Conservation (phyloP, 2,797 vertebrate genomes). For the Holocentrus rufus region DNA sequence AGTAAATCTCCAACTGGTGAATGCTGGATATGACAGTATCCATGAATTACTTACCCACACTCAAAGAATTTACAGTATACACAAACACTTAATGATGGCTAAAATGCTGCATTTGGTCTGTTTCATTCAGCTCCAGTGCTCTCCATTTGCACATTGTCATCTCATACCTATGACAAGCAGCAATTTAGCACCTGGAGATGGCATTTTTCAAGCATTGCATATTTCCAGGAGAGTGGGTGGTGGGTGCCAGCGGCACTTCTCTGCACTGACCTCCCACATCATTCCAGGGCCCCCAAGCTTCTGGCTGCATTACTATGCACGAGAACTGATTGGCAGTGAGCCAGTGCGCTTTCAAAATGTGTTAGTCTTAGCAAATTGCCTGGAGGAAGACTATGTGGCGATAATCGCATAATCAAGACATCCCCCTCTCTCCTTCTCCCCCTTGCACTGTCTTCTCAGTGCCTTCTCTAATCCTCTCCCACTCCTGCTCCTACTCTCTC, state of each 20-base stretch:
- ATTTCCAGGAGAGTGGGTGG: constrained; percentile 53
- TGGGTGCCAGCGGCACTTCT: constrained; percentile 53
- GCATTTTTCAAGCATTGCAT: constrained; percentile 45
- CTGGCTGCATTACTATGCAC: constrained; percentile 65
- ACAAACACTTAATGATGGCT: not conserved
- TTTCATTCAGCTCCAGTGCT: constrained; percentile 15
- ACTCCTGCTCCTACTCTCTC: constrained; percentile 4
- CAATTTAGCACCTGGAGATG: constrained; percentile 52
- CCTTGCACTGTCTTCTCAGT: constrained; percentile 10
- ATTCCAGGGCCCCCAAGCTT: constrained; percentile 54
- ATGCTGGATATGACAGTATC: constrained; percentile 33
- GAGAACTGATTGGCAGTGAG: constrained; percentile 59
- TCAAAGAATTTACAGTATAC: not conserved
- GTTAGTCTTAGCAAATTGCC: constrained; percentile 72
- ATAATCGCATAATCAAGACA: constrained; percentile 75
- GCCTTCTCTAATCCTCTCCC: constrained; percentile 15
- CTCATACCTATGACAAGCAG: constrained; percentile 46
- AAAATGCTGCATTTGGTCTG: constrained; percentile 5
- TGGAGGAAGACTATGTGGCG: constrained; percentile 55
- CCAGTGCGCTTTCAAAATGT: constrained; percentile 63
- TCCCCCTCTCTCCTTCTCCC: constrained; percentile 34
- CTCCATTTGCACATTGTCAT: constrained; percentile 35
- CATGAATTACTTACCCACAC: not conserved
- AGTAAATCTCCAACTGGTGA: not conserved
- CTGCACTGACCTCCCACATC: constrained; percentile 66